Evolutionary conservation across 2,797 vertebrate genomes (phyloP).

Genomic region (Circus cinereus): DNA sequence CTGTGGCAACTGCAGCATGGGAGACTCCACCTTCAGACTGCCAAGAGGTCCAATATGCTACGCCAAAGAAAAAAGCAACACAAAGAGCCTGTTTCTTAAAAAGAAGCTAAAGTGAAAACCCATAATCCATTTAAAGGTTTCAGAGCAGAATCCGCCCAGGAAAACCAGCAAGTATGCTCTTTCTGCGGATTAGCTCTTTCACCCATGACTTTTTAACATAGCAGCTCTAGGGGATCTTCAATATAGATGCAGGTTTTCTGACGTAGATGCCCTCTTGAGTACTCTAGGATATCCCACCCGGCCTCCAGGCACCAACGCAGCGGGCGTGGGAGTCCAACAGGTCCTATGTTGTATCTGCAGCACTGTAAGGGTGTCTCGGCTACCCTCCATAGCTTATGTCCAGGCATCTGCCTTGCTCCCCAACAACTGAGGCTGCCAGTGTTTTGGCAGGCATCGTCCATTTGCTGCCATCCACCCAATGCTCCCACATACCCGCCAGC

Average conservation of each 20-base stretch:
- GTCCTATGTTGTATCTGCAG: background rate
- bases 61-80: background rate
- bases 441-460: background rate
- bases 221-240: background rate
- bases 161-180: background rate
- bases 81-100: background rate
- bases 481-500: background rate
- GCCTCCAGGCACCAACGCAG: background rate
- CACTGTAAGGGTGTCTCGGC: background rate
- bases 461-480: background rate
- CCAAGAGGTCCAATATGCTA: background rate
- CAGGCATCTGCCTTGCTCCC: background rate
- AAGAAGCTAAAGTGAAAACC: background rate
- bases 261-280: background rate
- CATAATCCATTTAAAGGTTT: background rate
- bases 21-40: background rate
- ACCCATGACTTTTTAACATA: background rate
- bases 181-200: background rate
- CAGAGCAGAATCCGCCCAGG: background rate
- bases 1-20: background rate
- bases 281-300: background rate
- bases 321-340: background rate
- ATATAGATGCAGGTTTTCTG: background rate
- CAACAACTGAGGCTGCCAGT: accelerated
- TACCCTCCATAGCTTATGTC: background rate